Evolutionary conservation across 2,113 vertebrate species (phyloP).

Genomic region (Triplophysa tibetana): DNA sequence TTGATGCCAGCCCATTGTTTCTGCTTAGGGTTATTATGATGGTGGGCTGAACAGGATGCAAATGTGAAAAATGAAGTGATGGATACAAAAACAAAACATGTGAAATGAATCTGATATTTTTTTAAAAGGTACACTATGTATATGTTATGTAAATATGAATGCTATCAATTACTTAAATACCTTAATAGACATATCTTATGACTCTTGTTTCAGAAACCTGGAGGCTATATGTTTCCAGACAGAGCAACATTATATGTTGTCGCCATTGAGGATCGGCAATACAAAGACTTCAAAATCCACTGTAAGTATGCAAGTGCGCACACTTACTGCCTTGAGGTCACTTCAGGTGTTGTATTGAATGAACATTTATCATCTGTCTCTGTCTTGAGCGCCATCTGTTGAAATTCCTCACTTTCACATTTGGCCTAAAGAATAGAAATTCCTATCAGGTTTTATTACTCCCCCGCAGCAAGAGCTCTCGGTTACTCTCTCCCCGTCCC

Average conservation of each 20-base stretch:
- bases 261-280: conserved; percentile 95
- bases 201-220: conserved; percentile 85
- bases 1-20: conserved; percentile 4
- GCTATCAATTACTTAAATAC: no score
- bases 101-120: conserved; percentile 9
- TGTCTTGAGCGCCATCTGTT: no score
- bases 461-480: conserved; percentile 45
- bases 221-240: conserved; percentile 98
- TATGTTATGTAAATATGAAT: conserved; percentile 64
- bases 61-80: conserved; percentile 5
- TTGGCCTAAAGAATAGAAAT: conserved; percentile 18
- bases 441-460: conserved; percentile 59
- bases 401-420: neutral
- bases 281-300: conserved; percentile 99
- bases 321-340: conserved; percentile 46
- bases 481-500: conserved; percentile 16
- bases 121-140: conserved; percentile 62
- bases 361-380: neutral
- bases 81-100: conserved; percentile 48
- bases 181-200: no score
- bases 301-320: conserved; percentile 77
- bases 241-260: conserved; percentile 92
- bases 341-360: conserved; percentile 2
- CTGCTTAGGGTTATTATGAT: conserved; percentile 25
- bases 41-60: conserved; percentile 16